Conservation (phyloP, 1,140 invertebrate genomes). For the Megalopta genalis region DNA sequence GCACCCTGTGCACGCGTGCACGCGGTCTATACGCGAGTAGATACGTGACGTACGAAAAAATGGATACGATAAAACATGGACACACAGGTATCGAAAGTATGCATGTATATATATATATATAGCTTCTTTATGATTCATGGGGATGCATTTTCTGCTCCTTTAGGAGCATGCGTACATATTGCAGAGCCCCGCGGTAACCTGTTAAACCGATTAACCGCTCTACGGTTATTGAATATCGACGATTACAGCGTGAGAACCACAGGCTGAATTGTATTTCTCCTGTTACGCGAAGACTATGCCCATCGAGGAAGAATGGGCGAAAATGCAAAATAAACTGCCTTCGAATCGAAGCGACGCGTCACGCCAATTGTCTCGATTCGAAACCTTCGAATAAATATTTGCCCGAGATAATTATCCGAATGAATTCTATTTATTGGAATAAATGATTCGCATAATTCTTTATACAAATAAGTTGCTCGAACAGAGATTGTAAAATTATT, state of each 20-base stretch:
- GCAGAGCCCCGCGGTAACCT: slow-evolving; percentile 28
- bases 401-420: too few relatives aligned
- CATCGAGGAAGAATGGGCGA: background rate
- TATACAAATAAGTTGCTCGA: too few relatives aligned
- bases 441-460: too few relatives aligned
- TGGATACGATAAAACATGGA: slow-evolving; percentile 30
- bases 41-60: background rate
- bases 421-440: too few relatives aligned
- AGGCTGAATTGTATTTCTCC: slow-evolving; percentile 12
- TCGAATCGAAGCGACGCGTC: too few relatives aligned
- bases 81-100: slow-evolving; percentile 29
- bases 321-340: background rate
- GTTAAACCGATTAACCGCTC: slow-evolving; percentile 19
- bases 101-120: background rate
- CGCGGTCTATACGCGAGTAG: too few relatives aligned
- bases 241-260: slow-evolving; percentile 14
- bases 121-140: background rate
- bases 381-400: too few relatives aligned
- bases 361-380: too few relatives aligned
- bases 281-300: background rate
- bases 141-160: background rate
- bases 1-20: too few relatives aligned
- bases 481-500: too few relatives aligned
- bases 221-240: slow-evolving; percentile 13
- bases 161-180: slow-evolving; percentile 35